Percentiles rank a stretch among this genome's conserved stretches.
These are phyloP conservation scores for Diaphora mendica DNA, from an alignment of 2,888 invertebrate genomes.

Conservation along the genomic window DNA sequence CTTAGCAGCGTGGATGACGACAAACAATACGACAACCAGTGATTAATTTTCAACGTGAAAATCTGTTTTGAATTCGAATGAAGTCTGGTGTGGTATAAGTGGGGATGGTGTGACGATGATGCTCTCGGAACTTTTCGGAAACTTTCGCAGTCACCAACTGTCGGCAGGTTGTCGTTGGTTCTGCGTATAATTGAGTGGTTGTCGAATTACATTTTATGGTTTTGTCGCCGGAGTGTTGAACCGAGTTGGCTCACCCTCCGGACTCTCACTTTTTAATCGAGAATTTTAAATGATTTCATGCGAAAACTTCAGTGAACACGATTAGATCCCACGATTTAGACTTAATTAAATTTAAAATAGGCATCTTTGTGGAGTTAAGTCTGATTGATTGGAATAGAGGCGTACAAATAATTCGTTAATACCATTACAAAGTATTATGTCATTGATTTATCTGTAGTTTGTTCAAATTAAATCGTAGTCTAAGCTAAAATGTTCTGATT, in stretches of 20 bases:
- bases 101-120: constrained; percentile 25
- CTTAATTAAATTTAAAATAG: constrained; percentile 53
- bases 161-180: constrained; percentile 16
- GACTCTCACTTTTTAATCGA: constrained; percentile 45
- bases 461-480: not conserved
- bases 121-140: constrained; percentile 17
- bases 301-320: constrained; percentile 34
- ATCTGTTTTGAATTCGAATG: constrained; percentile 82
- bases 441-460: constrained; percentile 12
- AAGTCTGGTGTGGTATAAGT: constrained; percentile 45
- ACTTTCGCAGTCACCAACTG: constrained; percentile 17
- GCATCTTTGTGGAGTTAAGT: constrained; percentile 34
- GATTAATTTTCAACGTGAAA: constrained; percentile 83
- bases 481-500: not conserved
- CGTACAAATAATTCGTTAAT: constrained; percentile 29
- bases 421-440: constrained; percentile 22
- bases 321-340: constrained; percentile 46
- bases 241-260: constrained; percentile 13
- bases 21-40: constrained; percentile 78
- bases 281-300: constrained; percentile 46
- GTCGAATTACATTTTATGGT: constrained; percentile 34
- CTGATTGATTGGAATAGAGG: constrained; percentile 41
- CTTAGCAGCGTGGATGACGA: constrained; percentile 63
- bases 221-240: constrained; percentile 19
- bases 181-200: constrained; percentile 14